A percentile compares a stretch with the other conserved stretches of the same genome.
Conservation (phyloP, 2,113 vertebrate genomes). For the Climacteris rufus region DNA sequence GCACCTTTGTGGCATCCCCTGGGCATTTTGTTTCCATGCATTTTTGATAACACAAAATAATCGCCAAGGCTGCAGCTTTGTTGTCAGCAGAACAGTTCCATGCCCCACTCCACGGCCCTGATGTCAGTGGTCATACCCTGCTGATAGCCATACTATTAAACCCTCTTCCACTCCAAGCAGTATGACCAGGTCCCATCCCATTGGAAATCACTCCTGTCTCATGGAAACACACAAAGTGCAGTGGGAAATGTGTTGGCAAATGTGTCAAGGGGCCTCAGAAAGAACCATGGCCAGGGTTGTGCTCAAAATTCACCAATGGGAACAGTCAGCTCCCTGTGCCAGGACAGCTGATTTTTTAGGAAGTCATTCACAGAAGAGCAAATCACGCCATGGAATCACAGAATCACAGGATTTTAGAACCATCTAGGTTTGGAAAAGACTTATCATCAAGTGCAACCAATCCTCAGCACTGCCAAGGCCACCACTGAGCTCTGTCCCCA, state of each 20-base stretch:
- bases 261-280: accelerated
- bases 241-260: neutral
- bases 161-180: neutral
- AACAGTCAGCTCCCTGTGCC: neutral
- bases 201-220: neutral
- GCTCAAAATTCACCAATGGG: neutral
- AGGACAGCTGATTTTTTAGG: neutral
- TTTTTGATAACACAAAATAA: neutral
- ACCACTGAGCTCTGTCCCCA: neutral
- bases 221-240: neutral
- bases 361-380: too few species aligned
- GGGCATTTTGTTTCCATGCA: neutral
- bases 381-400: neutral
- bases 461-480: neutral
- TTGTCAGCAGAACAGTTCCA: neutral
- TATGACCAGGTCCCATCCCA: neutral
- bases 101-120: neutral
- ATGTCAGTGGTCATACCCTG: too few species aligned
- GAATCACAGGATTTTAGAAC: neutral
- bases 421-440: neutral
- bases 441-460: accelerated
- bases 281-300: neutral
- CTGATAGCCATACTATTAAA: neutral
- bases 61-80: neutral
- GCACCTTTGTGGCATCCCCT: neutral